Conservation (phyloP, 2,113 vertebrate genomes). For the Tragelaphus imberbis region DNA sequence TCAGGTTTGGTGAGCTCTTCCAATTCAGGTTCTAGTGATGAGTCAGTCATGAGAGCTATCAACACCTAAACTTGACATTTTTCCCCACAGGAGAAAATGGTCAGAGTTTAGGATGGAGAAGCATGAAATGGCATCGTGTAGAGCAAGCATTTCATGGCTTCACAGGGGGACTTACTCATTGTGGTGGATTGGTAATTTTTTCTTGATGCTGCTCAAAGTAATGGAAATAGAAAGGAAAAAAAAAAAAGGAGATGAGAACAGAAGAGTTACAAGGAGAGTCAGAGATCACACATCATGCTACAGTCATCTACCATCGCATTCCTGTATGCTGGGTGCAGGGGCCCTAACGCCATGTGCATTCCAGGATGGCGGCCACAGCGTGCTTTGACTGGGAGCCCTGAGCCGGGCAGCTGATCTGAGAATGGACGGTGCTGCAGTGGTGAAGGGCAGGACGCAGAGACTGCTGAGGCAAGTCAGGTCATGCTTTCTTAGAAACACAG, state of each 20-base stretch:
- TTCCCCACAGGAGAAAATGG: constrained; percentile 82
- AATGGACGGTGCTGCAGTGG: background rate
- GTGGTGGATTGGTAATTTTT: constrained; percentile 95
- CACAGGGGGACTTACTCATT: constrained; percentile 96
- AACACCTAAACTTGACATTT: constrained; percentile 90
- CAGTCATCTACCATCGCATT: constrained; percentile 73
- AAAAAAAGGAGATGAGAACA: constrained; percentile 84
- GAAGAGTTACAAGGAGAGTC: constrained; percentile 81
- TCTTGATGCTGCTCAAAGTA: constrained; percentile 99
- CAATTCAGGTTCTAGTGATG: constrained; percentile 74
- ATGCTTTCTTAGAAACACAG: constrained; percentile 39
- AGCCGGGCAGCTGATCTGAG: constrained; percentile 53
- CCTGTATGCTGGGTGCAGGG: constrained; percentile 60
- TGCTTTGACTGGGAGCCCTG: constrained; percentile 12
- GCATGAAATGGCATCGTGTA: constrained; percentile 89
- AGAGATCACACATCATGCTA: constrained; percentile 80
- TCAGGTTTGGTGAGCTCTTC: constrained; percentile 69
- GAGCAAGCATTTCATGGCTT: constrained; percentile 86
- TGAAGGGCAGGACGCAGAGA: background rate
- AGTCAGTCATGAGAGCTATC: constrained; percentile 77
- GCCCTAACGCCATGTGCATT: constrained; percentile 75
- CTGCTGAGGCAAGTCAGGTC: background rate
- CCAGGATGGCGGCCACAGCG: constrained; percentile 65
- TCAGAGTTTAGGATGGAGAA: constrained; percentile 90
- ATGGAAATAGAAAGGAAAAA: constrained; percentile 89